These are phyloP conservation scores for Adoxophyes honmai DNA, from an alignment of 1,140 invertebrate genomes.

Conservation along the genomic window DNA sequence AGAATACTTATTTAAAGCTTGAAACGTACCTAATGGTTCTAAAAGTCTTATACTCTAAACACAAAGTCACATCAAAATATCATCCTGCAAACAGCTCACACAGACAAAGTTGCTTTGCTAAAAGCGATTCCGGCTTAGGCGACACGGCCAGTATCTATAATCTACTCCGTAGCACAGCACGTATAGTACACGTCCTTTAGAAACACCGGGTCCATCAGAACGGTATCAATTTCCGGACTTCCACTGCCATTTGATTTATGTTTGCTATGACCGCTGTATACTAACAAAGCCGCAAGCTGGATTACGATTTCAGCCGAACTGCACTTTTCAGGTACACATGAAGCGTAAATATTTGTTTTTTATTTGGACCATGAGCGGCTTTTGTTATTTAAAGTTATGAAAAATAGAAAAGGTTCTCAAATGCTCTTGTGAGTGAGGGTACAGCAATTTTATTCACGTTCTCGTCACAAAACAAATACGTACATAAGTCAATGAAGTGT, in stretches of 20 bases:
- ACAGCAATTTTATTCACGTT: too few species aligned
- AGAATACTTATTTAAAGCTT: too few species aligned
- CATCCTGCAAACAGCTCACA: not conserved
- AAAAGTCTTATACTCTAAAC: too few species aligned
- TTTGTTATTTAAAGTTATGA: too few species aligned
- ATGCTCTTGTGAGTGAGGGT: too few species aligned
- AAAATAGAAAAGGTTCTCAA: too few species aligned
- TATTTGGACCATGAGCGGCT: not conserved
- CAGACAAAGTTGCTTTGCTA: conserved; percentile 6
- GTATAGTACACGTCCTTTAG: conserved; percentile 13
- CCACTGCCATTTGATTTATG: conserved; percentile 55
- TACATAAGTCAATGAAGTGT: too few species aligned
- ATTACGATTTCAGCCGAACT: conserved; percentile 17
- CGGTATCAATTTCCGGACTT: conserved; percentile 58
- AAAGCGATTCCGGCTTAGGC: conserved; percentile 1
- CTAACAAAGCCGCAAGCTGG: conserved; percentile 22
- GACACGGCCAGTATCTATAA: conserved; percentile 1
- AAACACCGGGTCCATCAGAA: conserved; percentile 32
- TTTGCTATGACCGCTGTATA: conserved; percentile 39
- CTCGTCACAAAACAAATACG: too few species aligned
- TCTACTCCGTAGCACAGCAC: not conserved
- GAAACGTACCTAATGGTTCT: too few species aligned
- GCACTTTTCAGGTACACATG: conserved; percentile 15
- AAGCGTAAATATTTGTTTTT: conserved; percentile 18
- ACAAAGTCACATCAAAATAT: not conserved